Base-by-base conservation (phyloP, 2,113 vertebrate genomes). In the Oryzias melastigma region DNA sequence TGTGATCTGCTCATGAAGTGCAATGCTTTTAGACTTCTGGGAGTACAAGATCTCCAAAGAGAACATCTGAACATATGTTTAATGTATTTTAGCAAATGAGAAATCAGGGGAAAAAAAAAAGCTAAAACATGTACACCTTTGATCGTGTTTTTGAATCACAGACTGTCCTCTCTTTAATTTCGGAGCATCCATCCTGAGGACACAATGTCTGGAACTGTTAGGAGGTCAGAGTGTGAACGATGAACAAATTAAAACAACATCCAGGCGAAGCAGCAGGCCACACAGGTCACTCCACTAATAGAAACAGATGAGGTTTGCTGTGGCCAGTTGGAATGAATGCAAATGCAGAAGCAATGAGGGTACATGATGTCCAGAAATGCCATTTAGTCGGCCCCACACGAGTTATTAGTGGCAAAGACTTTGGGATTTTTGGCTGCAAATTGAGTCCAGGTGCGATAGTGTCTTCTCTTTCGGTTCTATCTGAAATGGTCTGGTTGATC, bases 341-440 rank as follows among this genome's bases (percentile, higher is more conserved):
- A 61, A 78, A 80, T 72, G 46, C 25, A 47, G 27, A 29, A 55
- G 16, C 5, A 20, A 44, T 8, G 24, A 41, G 51, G 52, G 58
- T 55, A 60, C 29, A 41, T 49, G 13, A 16, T 20, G 42, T 65
- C 51, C 52, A 52, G 56, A 58, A 50, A 16, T 74, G 52, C 55
- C 58, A 60, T 72, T 78, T 71, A 53, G 43, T 62, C 27, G 40
- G 45, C 18, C 67, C 43, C 45, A 73, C 43, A 77, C 64, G 56
- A n/a, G 7, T 77, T 77, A 79, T 85, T 71, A 62, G 65, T 47
- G 15, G 45, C 44, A 71, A 60, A 70, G 25, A 63, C 35, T 13
- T 35, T 41, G 52, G 46, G 57, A 82, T 82, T 72, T 70, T 59
- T 81, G 46, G 62, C 52, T 16, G 50, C n/a, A 70, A 51, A 52